Percentiles rank a stretch among this genome's conserved stretches.
phyloP scores from a whole-genome alignment of 2,797 vertebrate genomes.

The Tympanoctomys barrerae region DNA sequence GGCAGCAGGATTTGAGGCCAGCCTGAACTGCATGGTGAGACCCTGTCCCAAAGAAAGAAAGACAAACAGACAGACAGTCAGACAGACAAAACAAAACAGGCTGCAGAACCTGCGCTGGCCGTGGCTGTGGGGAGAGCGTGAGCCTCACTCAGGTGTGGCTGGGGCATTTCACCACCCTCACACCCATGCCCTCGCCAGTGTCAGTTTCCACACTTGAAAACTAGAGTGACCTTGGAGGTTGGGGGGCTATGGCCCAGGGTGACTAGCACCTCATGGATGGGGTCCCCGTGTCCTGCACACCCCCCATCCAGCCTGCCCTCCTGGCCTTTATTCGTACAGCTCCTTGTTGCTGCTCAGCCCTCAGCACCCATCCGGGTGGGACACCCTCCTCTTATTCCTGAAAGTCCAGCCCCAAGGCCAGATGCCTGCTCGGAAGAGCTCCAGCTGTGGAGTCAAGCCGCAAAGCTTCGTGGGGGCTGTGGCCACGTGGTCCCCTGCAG shows the following conservation, averaged over 20 bases:
- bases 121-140: accelerated
- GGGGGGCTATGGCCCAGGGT: too few relatives aligned
- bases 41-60: too few relatives aligned
- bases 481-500: accelerated
- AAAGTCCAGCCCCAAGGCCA: neutral
- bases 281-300: accelerated
- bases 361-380: neutral
- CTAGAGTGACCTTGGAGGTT: neutral
- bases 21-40: too few relatives aligned
- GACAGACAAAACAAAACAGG: neutral
- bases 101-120: accelerated
- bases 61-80: too few relatives aligned
- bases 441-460: too few relatives aligned
- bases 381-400: neutral
- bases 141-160: accelerated
- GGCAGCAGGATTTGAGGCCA: neutral
- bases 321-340: neutral
- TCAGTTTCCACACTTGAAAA: neutral
- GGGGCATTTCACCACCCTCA: neutral
- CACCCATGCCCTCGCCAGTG: too few relatives aligned
- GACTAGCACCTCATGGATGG: neutral
- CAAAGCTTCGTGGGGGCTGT: accelerated
- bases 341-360: neutral
- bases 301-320: neutral
- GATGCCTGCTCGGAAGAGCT: neutral